Base-by-base conservation (phyloP, 1,140 invertebrate species). In the Diorhabda elongata region DNA sequence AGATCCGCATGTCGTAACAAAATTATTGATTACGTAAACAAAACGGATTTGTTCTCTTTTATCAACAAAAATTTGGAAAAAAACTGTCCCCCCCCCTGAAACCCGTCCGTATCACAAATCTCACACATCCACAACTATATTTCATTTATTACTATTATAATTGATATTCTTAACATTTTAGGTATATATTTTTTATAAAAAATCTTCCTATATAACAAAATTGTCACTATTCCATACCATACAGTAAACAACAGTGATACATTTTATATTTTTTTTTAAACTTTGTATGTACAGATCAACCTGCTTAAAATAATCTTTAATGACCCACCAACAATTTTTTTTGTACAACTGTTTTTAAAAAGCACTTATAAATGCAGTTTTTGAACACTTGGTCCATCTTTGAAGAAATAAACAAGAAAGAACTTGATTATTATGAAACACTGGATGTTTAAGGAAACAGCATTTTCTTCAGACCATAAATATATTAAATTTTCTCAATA, bases 21-120 rank as follows among this genome's bases (percentile, higher is more conserved):
- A 26, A 26, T 26, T 26, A 26, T 26, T 26, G 26, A 26, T 26
- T 26, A 26, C 26, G 26, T 26, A 26, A 26, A 1, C 26, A 26
- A 26, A 26, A 26, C 26, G 26, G 26, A 26, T 26, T 26, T 26
- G 26, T 26, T 26, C 26, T 26, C 26, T 26, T 26, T 26, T 26
- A 26, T 26, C 72, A 72, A 74, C 73, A 74, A 74, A 67, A 71
- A 66, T 61, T 70, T 59, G 61, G 73, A 74, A 73, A 60, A 60
- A 67, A 44, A 67, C 44, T 59, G 42, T 26, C 3, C 42, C 64
- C 70, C 70, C 67, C 68, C 66, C 69, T 74, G 74, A 73, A 71
- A 76, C 71, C 72, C 67, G 65, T 71, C 60, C 65, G 73, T 76
- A 77, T 77, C 75, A 77, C 75, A 77, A 66, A 70, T 76, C 72